These are phyloP conservation scores for Salvelinus alpinus DNA, from an alignment of 2,113 vertebrate species.

Conservation along the genomic window DNA sequence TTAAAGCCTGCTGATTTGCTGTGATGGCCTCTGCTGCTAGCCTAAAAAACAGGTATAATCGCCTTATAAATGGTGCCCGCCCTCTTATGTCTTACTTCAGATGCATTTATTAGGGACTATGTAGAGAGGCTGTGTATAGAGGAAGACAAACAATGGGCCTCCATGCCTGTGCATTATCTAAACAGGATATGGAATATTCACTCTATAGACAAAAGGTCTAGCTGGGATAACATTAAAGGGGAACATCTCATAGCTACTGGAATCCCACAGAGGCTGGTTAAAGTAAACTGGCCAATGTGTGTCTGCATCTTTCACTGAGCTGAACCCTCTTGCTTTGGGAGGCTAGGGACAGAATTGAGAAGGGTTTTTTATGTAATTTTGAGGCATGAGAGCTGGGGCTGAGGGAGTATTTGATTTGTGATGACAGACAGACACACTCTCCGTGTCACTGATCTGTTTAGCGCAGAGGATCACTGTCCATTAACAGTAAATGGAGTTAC, in stretches of 20 bases:
- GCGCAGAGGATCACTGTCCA: conserved; percentile 31
- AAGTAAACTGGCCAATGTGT: conserved; percentile 30
- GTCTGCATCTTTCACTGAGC: not conserved
- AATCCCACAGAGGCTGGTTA: not conserved
- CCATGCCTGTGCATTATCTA: not conserved
- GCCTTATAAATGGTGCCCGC: conserved; percentile 23
- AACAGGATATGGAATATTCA: not conserved
- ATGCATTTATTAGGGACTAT: conserved; percentile 33
- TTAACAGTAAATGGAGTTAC: conserved; percentile 44
- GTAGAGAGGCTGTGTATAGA: not conserved
- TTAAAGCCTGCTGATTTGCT: conserved; percentile 43
- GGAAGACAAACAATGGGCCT: not conserved
- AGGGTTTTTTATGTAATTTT: conserved; percentile 2
- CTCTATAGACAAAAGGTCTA: not conserved
- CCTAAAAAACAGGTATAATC: conserved; percentile 39
- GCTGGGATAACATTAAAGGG: not conserved
- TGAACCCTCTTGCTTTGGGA: not conserved
- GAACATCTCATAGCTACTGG: conserved; percentile 11
- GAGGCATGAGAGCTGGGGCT: not conserved
- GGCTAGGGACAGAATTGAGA: not conserved
- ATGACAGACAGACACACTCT: not conserved
- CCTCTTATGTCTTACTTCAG: conserved; percentile 31
- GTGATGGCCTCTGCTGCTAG: conserved; percentile 25
- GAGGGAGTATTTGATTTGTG: conserved; percentile 27
- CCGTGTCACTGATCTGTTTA: conserved; percentile 18